Conservation (phyloP, 2,888 invertebrate genomes). For the Plebejus anna region DNA sequence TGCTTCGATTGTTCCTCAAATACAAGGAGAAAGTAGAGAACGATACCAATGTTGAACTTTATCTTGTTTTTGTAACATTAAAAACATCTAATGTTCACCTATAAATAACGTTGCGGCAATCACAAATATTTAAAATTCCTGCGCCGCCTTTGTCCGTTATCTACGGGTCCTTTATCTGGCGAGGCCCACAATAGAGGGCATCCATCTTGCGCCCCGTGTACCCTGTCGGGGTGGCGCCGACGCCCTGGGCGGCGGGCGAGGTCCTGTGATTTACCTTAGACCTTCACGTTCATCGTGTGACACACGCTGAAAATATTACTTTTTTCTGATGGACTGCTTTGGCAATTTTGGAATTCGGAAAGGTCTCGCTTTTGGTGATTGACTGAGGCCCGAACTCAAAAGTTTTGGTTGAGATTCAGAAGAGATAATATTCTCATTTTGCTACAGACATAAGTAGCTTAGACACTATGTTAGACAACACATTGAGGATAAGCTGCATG, state of each 20-base stretch:
- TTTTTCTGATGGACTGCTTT: not conserved
- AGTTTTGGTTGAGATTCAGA: no score
- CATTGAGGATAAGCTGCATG: not conserved
- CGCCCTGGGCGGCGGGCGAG: constrained; percentile 32
- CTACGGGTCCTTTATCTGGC: not conserved
- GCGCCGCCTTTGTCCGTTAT: not conserved
- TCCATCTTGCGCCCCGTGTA: constrained; percentile 29
- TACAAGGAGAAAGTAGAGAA: not conserved
- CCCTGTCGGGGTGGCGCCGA: constrained; percentile 31
- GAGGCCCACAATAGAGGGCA: constrained; percentile 20
- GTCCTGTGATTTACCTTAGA: constrained; percentile 16
- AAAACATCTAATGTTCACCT: not conserved
- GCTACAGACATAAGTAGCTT: no score
- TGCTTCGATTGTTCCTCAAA: constrained; percentile 3
- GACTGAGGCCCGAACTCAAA: no score
- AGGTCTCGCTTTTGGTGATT: not conserved
- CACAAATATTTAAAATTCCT: constrained; percentile 22
- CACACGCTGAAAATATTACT: not conserved
- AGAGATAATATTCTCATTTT: no score
- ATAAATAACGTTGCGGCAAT: constrained; percentile 4
- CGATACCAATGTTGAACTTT: not conserved
- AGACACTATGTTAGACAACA: not conserved
- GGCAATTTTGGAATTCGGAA: not conserved
- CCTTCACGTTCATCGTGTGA: not conserved
- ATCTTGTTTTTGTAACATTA: not conserved